Percentiles rank a stretch among this genome's conserved stretches.
Conservation (phyloP, 2,888 invertebrate genomes). For the Cerastoderma edule region DNA sequence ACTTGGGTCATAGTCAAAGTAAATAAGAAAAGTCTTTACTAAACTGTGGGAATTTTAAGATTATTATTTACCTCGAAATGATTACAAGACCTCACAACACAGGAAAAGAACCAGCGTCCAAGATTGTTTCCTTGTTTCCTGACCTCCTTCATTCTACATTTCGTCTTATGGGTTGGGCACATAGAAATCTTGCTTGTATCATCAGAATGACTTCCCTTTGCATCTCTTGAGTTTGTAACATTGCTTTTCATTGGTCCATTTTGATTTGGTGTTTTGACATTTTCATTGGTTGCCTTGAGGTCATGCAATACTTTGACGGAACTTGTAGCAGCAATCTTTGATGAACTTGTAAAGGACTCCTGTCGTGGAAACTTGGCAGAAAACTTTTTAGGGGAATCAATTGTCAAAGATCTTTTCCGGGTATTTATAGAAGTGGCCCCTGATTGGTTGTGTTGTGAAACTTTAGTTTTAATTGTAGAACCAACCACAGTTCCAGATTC, state of each 20-base stretch:
- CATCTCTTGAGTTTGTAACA: not conserved
- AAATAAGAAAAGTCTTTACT: too few species aligned
- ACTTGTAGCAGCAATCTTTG: too few species aligned
- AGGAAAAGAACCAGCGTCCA: constrained; percentile 73
- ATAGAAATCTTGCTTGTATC: constrained; percentile 60
- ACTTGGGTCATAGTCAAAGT: too few species aligned
- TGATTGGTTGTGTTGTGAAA: not conserved
- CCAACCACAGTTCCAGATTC: not conserved
- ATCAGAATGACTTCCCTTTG: not conserved
- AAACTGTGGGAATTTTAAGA: too few species aligned
- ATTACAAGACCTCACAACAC: constrained; percentile 65
- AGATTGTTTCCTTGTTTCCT: constrained; percentile 69
- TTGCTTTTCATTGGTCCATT: not conserved
- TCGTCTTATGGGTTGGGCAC: constrained; percentile 68
- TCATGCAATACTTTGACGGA: too few species aligned
- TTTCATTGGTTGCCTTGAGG: not conserved
- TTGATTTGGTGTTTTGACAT: not conserved
- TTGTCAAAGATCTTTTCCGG: constrained; percentile 22
- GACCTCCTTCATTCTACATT: constrained; percentile 67
- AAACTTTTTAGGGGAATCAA: not conserved
- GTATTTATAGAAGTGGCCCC: not conserved
- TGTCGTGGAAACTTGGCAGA: constrained; percentile 3
- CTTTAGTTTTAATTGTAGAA: not conserved
- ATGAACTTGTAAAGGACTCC: too few species aligned
- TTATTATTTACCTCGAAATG: constrained; percentile 69